These are phyloP conservation scores for Ramphastos sulfuratus DNA, from an alignment of 2,113 vertebrate species.

Conservation along the genomic window DNA sequence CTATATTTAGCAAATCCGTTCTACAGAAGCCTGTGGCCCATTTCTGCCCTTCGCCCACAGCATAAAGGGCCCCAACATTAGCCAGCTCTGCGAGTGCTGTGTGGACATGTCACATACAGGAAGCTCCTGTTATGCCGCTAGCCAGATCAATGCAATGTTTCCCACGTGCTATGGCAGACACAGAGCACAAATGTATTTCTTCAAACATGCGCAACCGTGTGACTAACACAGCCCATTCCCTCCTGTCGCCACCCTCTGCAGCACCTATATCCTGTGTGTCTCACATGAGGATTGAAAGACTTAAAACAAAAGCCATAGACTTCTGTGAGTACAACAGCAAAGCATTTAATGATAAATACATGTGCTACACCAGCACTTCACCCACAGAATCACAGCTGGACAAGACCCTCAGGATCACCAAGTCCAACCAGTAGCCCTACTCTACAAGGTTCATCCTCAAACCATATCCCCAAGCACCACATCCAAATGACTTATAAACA, in stretches of 20 bases:
- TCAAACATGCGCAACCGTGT: not conserved
- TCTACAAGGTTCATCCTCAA: too few species aligned
- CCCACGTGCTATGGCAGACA: not conserved
- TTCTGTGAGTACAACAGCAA: not conserved
- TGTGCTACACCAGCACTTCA: not conserved
- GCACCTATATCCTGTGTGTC: not conserved
- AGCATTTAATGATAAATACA: not conserved
- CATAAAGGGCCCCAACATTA: not conserved
- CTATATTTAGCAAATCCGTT: not conserved
- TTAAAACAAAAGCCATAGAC: not conserved
- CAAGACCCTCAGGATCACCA: too few species aligned
- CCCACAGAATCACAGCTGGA: not conserved
- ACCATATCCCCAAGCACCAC: too few species aligned
- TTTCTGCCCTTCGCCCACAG: not conserved
- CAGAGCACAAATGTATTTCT: not conserved
- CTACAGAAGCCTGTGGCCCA: not conserved
- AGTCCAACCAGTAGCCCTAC: too few species aligned
- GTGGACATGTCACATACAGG: not conserved
- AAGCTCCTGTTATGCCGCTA: constrained; percentile 49
- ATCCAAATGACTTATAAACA: too few species aligned
- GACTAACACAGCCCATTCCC: not conserved
- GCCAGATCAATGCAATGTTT: constrained; percentile 11
- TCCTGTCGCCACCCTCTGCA: not conserved
- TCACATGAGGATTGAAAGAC: not conserved
- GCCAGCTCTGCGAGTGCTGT: not conserved